Base-by-base conservation (phyloP, 2,888 invertebrate species). In the Dicroscelio sp. region DNA sequence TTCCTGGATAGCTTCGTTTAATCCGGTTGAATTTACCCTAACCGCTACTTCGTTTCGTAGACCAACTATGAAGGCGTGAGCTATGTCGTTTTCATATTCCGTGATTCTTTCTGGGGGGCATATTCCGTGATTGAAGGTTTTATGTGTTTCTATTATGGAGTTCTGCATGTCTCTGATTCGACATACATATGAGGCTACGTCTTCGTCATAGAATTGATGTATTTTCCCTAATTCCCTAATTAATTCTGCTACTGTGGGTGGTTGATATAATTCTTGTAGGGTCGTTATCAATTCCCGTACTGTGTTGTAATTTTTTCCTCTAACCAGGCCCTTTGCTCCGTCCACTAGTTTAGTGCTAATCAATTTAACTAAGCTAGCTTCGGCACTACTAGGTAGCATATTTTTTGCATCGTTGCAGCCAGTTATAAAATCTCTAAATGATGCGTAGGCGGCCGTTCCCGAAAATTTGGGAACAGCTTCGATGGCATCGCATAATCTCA, bases 331-430 rank as follows among this genome's bases (percentile, higher is more conserved):
- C 58, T 25, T 65, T 23, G 79, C 79, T 1, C 52, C 52, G 8
- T 60, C 67, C 6, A 33, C 23, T 17, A 80, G 23, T 23, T 52
- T 80, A 4, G 67, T 80, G 14, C 52, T 6, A 12, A 80, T 23
- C 4, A 80, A 14, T 65, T 80, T 48, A 20, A 52, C 33, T 23
- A 80, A 33, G 17, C 33, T 52, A 5, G 31, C 17, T 67, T 80
- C 79, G 10, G 79, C 65, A 6, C n/a, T 14, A 12, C 25, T 10
- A 3, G 79, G 79, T n/a, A 80, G 33, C 52, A 80, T 48, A 20
- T 48, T 31, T 25, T 65, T 80, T 14, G 79, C 79, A 25, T 80
- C 79, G 8, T 27, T 20, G n/a, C 79, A 80, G 30, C 79, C 79
- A 10, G 48, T 23, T 17, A 23, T 33, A 23, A 80, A 80, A 27